phyloP scores from a whole-genome alignment of 2,888 invertebrate species.

The Fragum whitleyi region DNA sequence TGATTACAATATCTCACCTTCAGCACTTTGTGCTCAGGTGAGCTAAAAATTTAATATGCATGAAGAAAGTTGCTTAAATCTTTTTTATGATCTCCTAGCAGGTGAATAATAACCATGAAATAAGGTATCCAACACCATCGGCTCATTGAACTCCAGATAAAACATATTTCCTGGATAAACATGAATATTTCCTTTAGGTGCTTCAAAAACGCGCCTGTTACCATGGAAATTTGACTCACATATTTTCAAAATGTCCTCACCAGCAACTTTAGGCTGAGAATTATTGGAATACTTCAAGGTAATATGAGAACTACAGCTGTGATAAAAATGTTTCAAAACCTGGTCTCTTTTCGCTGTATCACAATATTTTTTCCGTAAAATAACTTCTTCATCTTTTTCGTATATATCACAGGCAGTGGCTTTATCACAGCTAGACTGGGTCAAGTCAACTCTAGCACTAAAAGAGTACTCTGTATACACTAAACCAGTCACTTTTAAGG shows the following conservation, averaged over 20 bases:
- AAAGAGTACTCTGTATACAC: slow-evolving; percentile 81
- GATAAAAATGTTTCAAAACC: slow-evolving; percentile 18
- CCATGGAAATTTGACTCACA: slow-evolving; percentile 45
- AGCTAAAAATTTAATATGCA: too few species aligned
- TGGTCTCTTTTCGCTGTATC: slow-evolving; percentile 13
- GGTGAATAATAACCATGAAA: slow-evolving; percentile 61
- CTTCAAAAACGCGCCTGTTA: background rate
- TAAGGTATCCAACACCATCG: slow-evolving; percentile 35
- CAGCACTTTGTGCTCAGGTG: too few species aligned
- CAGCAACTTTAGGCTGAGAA: slow-evolving; percentile 58
- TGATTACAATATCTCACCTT: too few species aligned
- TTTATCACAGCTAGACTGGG: background rate
- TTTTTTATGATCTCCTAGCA: background rate
- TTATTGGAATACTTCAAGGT: slow-evolving; percentile 70
- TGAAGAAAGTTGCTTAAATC: too few species aligned
- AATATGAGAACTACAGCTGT: slow-evolving; percentile 74
- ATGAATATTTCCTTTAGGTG: slow-evolving; percentile 32
- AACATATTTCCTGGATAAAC: slow-evolving; percentile 44
- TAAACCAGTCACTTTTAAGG: slow-evolving; percentile 78
- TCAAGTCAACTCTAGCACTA: slow-evolving; percentile 69
- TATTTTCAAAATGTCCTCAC: slow-evolving; percentile 59
- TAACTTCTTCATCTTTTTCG: slow-evolving; percentile 73
- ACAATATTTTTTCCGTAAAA: slow-evolving; percentile 46
- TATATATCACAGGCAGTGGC: slow-evolving; percentile 71
- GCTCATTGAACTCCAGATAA: slow-evolving; percentile 37